Evolutionary conservation across 1,140 invertebrate genomes (phyloP).

Genomic region (Cherax destructor): DNA sequence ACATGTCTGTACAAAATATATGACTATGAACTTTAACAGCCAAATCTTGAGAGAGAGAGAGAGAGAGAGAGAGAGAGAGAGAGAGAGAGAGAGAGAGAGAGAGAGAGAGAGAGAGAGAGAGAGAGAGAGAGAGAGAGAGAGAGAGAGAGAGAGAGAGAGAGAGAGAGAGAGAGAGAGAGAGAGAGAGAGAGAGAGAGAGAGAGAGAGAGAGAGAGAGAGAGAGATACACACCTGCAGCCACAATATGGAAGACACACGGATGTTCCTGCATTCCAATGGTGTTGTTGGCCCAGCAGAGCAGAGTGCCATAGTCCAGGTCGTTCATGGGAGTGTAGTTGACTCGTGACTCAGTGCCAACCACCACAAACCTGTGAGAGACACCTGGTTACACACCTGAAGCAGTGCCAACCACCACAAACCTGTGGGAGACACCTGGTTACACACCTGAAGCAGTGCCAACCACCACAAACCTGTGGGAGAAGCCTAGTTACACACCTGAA

Average conservation of each 20-base stretch:
- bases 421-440: neutral
- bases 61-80: no score
- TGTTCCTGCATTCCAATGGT: slow-evolving; percentile 81
- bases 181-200: slow-evolving; percentile 42
- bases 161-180: slow-evolving; percentile 5
- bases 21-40: no score
- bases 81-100: neutral
- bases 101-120: neutral
- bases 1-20: no score
- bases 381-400: slow-evolving; percentile 6
- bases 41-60: no score
- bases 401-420: slow-evolving; percentile 66
- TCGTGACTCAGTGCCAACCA: slow-evolving; percentile 63
- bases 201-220: slow-evolving; percentile 44
- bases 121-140: no score
- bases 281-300: slow-evolving; percentile 81
- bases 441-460: slow-evolving; percentile 32
- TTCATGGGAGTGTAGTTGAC: slow-evolving; percentile 87
- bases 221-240: slow-evolving; percentile 80
- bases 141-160: neutral
- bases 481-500: neutral
- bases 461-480: slow-evolving; percentile 60
- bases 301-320: slow-evolving; percentile 84
- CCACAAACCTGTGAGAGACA: slow-evolving; percentile 58
- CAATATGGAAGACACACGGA: slow-evolving; percentile 83